Conservation (phyloP, 2,888 invertebrate species). For the Patella depressa region DNA sequence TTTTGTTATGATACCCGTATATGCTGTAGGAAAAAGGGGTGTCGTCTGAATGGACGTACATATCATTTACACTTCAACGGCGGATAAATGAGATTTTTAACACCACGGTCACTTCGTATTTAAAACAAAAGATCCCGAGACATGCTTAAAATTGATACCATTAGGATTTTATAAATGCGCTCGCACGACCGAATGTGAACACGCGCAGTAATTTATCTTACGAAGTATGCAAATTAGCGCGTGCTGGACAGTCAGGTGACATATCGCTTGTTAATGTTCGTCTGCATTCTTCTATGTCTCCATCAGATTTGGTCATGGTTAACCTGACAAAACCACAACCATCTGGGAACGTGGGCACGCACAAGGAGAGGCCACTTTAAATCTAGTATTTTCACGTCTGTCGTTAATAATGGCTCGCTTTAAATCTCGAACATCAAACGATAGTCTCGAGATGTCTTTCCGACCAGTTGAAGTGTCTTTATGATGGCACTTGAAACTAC, state of each 20-base stretch:
- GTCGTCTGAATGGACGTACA: neutral
- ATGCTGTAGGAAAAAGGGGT: neutral
- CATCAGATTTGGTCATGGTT: conserved; percentile 7
- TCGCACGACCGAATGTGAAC: conserved; percentile 10
- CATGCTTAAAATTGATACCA: neutral
- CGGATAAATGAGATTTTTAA: neutral
- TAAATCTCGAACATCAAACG: conserved; percentile 9
- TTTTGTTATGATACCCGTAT: conserved; percentile 1
- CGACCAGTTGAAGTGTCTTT: conserved; percentile 4
- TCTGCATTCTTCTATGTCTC: conserved; percentile 6
- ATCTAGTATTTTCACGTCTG: neutral
- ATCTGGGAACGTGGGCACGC: conserved; percentile 2
- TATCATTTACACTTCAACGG: neutral
- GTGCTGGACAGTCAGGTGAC: conserved; percentile 13
- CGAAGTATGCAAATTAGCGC: conserved; percentile 9
- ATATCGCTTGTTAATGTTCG: conserved; percentile 10
- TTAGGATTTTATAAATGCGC: neutral
- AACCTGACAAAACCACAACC: neutral
- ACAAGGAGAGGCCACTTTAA: neutral
- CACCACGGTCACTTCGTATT: neutral
- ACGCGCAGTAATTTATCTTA: conserved; percentile 7
- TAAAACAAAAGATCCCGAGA: neutral
- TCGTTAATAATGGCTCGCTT: neutral
- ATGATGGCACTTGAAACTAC: neutral
- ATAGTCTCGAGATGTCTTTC: conserved; percentile 1